Evolutionary conservation across 1,140 invertebrate species (phyloP).

Genomic region (Halesus radiatus): DNA sequence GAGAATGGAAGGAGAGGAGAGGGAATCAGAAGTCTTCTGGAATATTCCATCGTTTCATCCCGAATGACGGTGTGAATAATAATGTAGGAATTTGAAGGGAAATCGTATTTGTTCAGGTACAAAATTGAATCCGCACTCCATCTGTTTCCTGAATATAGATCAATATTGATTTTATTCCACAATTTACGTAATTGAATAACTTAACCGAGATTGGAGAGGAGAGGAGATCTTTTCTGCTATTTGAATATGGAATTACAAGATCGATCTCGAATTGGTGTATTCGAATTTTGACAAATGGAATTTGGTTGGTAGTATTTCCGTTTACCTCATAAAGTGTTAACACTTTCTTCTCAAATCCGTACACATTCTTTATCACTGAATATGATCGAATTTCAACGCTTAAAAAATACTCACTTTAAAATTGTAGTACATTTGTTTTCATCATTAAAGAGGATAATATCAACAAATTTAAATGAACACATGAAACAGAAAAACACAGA

Average conservation of each 20-base stretch:
- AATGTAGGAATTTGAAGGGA: conserved; percentile 44
- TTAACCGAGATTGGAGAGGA: conserved; percentile 31
- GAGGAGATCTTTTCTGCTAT: conserved; percentile 6
- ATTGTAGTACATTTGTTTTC: too few relatives aligned
- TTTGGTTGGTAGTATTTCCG: too few relatives aligned
- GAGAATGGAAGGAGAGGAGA: background rate
- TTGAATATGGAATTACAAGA: conserved; percentile 19
- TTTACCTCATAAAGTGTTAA: too few relatives aligned
- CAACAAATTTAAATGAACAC: too few relatives aligned
- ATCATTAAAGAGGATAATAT: too few relatives aligned
- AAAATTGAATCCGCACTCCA: conserved; percentile 43
- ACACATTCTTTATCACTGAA: too few relatives aligned
- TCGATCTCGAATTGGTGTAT: background rate
- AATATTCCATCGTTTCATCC: conserved; percentile 35
- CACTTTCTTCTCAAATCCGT: too few relatives aligned
- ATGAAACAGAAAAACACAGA: too few relatives aligned
- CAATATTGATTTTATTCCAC: conserved; percentile 44
- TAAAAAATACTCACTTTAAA: too few relatives aligned
- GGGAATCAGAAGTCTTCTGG: conserved; percentile 14
- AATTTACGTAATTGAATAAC: conserved; percentile 45
- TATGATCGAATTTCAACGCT: too few relatives aligned
- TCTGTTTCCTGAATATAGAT: conserved; percentile 52
- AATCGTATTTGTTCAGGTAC: conserved; percentile 53
- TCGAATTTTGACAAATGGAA: too few relatives aligned
- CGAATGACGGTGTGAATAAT: conserved; percentile 49